These are phyloP conservation scores for Anoplolepis gracilipes DNA, from an alignment of 1,140 invertebrate genomes.

Conservation along the genomic window DNA sequence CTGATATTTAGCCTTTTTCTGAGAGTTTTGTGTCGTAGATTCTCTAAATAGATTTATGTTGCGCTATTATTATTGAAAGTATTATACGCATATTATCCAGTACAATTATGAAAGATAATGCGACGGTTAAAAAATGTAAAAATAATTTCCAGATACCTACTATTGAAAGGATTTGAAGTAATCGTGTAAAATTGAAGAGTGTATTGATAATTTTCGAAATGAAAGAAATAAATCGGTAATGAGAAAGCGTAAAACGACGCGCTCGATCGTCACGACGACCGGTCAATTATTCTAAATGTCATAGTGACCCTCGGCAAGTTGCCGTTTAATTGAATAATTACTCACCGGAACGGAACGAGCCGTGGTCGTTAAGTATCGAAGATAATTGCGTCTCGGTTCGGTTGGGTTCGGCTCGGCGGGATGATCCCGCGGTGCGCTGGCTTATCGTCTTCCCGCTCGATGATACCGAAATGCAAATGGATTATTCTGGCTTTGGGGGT, in stretches of 20 bases:
- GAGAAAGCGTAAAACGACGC: background rate
- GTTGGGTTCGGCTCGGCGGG: constrained; percentile 48
- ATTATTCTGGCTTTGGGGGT: background rate
- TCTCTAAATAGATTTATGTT: background rate
- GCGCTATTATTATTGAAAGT: background rate
- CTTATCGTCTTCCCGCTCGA: constrained; percentile 31
- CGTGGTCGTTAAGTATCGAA: constrained; percentile 58
- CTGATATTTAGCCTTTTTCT: too few species aligned
- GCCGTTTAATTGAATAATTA: constrained; percentile 68
- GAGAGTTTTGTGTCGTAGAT: too few species aligned
- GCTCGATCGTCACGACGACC: constrained; percentile 2
- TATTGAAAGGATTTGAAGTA: background rate
- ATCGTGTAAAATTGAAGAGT: too few species aligned
- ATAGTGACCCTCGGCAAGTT: background rate
- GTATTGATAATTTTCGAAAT: too few species aligned
- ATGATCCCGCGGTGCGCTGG: constrained; percentile 50
- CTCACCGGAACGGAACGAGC: constrained; percentile 63
- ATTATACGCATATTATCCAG: background rate
- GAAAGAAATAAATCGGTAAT: background rate
- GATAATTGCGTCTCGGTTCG: constrained; percentile 62
- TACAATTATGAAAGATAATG: background rate
- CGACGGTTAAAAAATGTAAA: too few species aligned
- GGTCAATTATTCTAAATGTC: constrained; percentile 27
- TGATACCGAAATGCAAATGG: constrained; percentile 10
- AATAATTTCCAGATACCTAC: background rate